Percentiles rank a stretch among this genome's conserved stretches.
Conservation (phyloP, 2,888 invertebrate species). For the Melieria omissa region DNA sequence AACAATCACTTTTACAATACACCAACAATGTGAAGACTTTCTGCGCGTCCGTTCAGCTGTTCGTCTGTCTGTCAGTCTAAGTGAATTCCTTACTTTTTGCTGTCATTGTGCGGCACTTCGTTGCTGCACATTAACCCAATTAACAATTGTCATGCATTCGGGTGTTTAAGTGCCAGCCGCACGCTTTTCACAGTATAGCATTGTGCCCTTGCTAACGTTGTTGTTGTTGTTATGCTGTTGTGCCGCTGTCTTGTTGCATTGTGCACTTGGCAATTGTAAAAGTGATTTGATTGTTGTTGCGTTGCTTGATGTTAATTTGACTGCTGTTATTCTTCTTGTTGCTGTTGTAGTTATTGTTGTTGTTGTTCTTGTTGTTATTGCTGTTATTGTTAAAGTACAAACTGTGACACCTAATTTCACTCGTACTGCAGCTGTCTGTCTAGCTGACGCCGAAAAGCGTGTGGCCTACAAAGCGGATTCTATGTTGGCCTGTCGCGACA, state of each 20-base stretch:
- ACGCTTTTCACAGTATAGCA: no score
- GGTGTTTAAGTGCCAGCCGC: no score
- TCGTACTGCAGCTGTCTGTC: no score
- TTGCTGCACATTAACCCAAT: conserved; percentile 17
- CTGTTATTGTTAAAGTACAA: not conserved
- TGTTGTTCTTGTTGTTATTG: not conserved
- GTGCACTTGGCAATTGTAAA: not conserved
- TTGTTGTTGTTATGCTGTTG: no score
- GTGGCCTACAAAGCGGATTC: no score
- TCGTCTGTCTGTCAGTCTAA: not conserved
- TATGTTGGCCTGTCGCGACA: no score
- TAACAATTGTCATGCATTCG: conserved; percentile 18
- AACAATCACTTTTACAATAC: not conserved
- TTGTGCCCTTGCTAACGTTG: no score
- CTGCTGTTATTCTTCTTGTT: not conserved
- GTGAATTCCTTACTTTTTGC: not conserved
- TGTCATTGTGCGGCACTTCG: not conserved
- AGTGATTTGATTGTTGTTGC: not conserved
- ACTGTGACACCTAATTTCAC: no score
- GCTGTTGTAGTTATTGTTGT: not conserved
- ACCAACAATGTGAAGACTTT: not conserved
- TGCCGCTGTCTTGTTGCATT: not conserved
- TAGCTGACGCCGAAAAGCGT: no score
- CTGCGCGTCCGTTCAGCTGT: not conserved
- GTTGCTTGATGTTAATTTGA: not conserved